A percentile compares a stretch with the other conserved stretches of the same genome.
These are phyloP conservation scores for Akabosia matsudoensis DNA, from an alignment of 1,140 invertebrate species.

Conservation along the genomic window DNA sequence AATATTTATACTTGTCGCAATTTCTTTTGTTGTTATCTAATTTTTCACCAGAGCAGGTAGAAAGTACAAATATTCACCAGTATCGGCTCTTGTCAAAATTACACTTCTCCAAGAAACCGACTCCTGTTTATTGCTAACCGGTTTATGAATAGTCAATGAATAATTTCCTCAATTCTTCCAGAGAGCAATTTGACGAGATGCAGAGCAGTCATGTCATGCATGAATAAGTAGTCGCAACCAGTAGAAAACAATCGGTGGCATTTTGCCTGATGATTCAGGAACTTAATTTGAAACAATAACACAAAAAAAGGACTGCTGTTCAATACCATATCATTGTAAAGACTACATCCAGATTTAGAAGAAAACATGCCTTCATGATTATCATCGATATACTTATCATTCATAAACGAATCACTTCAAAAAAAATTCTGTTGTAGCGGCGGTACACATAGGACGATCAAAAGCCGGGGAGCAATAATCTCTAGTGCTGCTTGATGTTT, in stretches of 20 bases:
- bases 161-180: slow-evolving; percentile 3
- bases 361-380: too few relatives aligned
- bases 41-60: not conserved
- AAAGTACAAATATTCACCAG: not conserved
- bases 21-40: not conserved
- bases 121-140: not conserved
- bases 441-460: not conserved
- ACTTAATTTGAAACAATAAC: too few relatives aligned
- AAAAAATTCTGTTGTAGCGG: not conserved
- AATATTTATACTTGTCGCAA: too few relatives aligned
- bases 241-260: too few relatives aligned
- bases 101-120: not conserved
- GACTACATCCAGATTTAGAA: too few relatives aligned
- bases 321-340: too few relatives aligned
- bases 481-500: too few relatives aligned
- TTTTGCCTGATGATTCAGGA: too few relatives aligned
- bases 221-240: not conserved
- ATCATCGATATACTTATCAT: too few relatives aligned
- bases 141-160: slow-evolving; percentile 16
- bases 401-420: too few relatives aligned
- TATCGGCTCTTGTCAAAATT: slow-evolving; percentile 6
- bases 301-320: too few relatives aligned
- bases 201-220: not conserved
- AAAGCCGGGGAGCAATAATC: not conserved
- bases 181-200: not conserved